Conservation (phyloP, 2,888 invertebrate species). For the Alloscopus bannaensis region DNA sequence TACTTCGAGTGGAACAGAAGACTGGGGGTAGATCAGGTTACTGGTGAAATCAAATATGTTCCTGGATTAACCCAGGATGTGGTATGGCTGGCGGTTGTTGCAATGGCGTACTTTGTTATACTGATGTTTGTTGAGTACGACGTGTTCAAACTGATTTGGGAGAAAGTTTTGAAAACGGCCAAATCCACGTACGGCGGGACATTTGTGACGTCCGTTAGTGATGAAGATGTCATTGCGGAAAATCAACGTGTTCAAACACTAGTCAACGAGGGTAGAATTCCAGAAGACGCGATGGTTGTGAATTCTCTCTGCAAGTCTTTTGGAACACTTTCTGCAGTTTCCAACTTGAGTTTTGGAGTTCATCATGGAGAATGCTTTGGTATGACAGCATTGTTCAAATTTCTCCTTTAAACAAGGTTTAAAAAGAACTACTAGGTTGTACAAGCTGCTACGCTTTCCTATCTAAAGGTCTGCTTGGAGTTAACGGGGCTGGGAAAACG, state of each 20-base stretch:
- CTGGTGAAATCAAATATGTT: neutral
- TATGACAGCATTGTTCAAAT: constrained; percentile 64
- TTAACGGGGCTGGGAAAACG: constrained; percentile 76
- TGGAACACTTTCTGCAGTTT: constrained; percentile 79
- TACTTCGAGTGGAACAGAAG: constrained; percentile 59
- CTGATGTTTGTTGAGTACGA: constrained; percentile 43
- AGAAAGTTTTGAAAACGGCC: constrained; percentile 5
- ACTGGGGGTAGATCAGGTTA: neutral
- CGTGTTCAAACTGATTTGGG: constrained; percentile 20
- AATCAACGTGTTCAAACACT: constrained; percentile 1
- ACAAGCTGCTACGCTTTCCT: neutral
- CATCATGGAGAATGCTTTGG: constrained; percentile 77
- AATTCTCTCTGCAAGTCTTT: constrained; percentile 61
- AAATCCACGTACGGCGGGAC: constrained; percentile 1
- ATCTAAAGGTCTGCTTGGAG: constrained; percentile 16
- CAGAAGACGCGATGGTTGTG: constrained; percentile 37
- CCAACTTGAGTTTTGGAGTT: constrained; percentile 82
- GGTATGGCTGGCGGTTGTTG: constrained; percentile 7
- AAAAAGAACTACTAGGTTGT: neutral
- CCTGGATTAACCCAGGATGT: constrained; percentile 39
- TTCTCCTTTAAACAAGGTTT: neutral
- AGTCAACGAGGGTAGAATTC: neutral
- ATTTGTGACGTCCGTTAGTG: neutral
- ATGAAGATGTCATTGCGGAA: constrained; percentile 27
- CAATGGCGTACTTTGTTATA: constrained; percentile 15